A percentile compares a stretch with the other conserved stretches of the same genome.
Evolutionary conservation across 2,113 vertebrate species (phyloP).

Genomic region (Bujurquina vittata): DNA sequence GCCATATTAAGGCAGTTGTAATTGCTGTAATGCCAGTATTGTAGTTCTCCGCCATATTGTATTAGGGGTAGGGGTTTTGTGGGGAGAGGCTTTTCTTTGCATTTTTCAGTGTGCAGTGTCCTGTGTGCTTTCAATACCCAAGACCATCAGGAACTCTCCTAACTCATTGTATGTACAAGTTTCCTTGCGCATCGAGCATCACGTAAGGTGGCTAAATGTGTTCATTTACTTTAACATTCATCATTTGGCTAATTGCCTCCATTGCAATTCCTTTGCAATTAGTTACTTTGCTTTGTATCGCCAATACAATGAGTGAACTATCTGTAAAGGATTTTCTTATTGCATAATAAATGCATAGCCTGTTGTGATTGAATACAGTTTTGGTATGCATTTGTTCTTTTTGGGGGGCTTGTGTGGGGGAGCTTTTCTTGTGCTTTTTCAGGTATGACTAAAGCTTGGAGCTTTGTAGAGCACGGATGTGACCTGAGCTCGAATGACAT

Average conservation of each 20-base stretch:
- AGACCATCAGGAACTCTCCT: constrained; percentile 77
- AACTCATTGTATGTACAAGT: constrained; percentile 81
- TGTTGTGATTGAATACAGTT: constrained; percentile 80
- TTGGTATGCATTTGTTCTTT: constrained; percentile 84
- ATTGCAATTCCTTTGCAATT: constrained; percentile 78
- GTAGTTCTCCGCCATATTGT: constrained; percentile 48
- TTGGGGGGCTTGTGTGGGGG: constrained; percentile 76
- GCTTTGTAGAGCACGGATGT: constrained; percentile 79
- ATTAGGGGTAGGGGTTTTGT: constrained; percentile 60
- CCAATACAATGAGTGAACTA: constrained; percentile 77
- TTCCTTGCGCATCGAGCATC: constrained; percentile 77
- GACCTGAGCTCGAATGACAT: constrained; percentile 77
- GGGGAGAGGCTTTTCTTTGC: constrained; percentile 74
- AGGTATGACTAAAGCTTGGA: constrained; percentile 82
- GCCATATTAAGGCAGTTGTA: constrained; percentile 19
- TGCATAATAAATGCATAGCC: constrained; percentile 85
- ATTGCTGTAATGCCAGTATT: constrained; percentile 43
- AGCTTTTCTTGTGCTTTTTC: constrained; percentile 85
- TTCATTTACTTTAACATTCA: constrained; percentile 71
- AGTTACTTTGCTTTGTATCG: constrained; percentile 76
- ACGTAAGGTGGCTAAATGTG: constrained; percentile 79
- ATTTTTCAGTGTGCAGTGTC: constrained; percentile 83
- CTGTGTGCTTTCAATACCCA: constrained; percentile 79
- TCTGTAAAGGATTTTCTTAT: constrained; percentile 80
- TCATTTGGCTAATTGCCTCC: constrained; percentile 68